Evolutionary conservation across 2,113 vertebrate species (phyloP).

Genomic region (Trematomus loennbergii): DNA sequence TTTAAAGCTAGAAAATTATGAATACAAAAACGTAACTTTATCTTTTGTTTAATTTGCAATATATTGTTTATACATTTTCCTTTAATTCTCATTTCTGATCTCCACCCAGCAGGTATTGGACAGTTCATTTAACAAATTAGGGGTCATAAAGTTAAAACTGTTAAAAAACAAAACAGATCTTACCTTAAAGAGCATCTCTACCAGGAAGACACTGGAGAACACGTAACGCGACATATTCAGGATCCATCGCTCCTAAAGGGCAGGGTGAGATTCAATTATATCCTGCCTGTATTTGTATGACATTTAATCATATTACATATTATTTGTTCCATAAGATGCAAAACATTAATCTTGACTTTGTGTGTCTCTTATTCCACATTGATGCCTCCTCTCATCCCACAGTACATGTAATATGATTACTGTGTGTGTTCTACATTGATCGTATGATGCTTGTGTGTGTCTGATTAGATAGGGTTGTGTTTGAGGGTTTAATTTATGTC

Average conservation of each 20-base stretch:
- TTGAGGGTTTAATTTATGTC: too few relatives aligned
- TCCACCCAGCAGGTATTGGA: too few relatives aligned
- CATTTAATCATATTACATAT: not conserved
- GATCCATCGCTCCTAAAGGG: conserved; percentile 87
- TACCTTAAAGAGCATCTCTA: conserved; percentile 94
- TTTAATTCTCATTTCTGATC: too few relatives aligned
- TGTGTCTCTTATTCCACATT: not conserved
- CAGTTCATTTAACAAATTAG: too few relatives aligned
- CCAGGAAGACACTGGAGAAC: conserved; percentile 90
- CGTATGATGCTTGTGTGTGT: not conserved
- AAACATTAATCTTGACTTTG: not conserved
- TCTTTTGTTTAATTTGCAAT: too few relatives aligned
- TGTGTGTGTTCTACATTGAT: not conserved
- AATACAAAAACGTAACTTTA: too few relatives aligned
- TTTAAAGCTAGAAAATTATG: too few relatives aligned
- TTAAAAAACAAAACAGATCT: conserved; percentile 4
- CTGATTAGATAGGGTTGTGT: not conserved
- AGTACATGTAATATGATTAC: too few relatives aligned
- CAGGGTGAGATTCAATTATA: not conserved
- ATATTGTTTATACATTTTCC: too few relatives aligned
- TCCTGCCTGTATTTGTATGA: not conserved
- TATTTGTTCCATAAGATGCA: not conserved
- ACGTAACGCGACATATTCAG: conserved; percentile 89
- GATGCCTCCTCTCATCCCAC: too few relatives aligned
- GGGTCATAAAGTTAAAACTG: too few relatives aligned